Evolutionary conservation across 2,888 invertebrate genomes (phyloP).

Genomic region (Drosophila stalkeri): DNA sequence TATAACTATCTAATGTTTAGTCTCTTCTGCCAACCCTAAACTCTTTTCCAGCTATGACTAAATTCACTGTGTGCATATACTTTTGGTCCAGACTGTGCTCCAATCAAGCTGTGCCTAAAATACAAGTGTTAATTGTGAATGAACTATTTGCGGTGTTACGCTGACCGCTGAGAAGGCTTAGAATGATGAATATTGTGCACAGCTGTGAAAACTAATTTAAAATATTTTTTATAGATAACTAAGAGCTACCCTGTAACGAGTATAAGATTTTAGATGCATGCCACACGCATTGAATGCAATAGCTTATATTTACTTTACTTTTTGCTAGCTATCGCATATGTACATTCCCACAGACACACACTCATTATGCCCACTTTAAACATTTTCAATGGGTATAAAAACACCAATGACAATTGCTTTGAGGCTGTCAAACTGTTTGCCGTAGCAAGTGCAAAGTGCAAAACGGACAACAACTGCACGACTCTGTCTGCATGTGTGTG

Average conservation of each 20-base stretch:
- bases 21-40: no score
- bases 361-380: neutral
- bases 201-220: slow-evolving; percentile 5
- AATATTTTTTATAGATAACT: neutral
- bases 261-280: no score
- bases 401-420: slow-evolving; percentile 8
- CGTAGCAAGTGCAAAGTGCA: slow-evolving; percentile 47
- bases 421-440: slow-evolving; percentile 28
- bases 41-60: neutral
- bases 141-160: slow-evolving; percentile 7
- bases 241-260: neutral
- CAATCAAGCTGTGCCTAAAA: slow-evolving; percentile 12
- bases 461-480: slow-evolving; percentile 26
- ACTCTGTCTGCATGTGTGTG: slow-evolving; percentile 3
- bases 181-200: neutral
- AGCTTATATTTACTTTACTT: neutral
- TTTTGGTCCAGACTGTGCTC: slow-evolving; percentile 5
- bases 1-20: neutral
- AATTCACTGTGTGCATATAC: neutral
- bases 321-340: neutral
- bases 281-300: no score
- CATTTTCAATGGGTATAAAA: neutral
- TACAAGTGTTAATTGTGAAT: slow-evolving; percentile 27
- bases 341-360: no score
- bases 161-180: slow-evolving; percentile 1